A percentile compares a stretch with the other conserved stretches of the same genome.
These are phyloP conservation scores for Lineus longissimus DNA, from an alignment of 1,140 invertebrate genomes.

Conservation along the genomic window DNA sequence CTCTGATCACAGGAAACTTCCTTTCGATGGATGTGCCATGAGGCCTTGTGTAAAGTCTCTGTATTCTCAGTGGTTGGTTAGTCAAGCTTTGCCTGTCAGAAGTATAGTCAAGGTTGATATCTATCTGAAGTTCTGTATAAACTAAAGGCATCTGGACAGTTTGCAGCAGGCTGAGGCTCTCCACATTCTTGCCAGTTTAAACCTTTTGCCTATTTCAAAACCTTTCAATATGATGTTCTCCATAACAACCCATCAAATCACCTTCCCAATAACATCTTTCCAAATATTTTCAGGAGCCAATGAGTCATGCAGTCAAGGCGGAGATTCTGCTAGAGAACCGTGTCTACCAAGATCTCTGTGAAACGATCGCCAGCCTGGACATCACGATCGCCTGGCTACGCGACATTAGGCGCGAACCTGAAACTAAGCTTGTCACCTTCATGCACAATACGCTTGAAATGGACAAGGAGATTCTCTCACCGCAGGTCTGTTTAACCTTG, in stretches of 20 bases:
- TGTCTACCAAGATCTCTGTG: conserved; percentile 26
- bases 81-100: no score
- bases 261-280: neutral
- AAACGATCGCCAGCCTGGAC: conserved; percentile 33
- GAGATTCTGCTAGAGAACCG: conserved; percentile 29
- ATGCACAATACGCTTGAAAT: conserved; percentile 34
- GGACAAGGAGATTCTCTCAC: conserved; percentile 16
- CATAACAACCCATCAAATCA: neutral
- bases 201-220: neutral
- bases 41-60: no score
- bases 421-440: conserved; percentile 22
- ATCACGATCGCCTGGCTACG: conserved; percentile 34
- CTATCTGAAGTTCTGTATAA: no score
- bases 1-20: neutral
- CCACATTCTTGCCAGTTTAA: no score
- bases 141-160: no score
- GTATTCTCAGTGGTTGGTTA: no score
- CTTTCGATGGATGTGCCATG: no score
- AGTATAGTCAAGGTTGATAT: no score
- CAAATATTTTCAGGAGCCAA: conserved; percentile 19
- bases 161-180: no score
- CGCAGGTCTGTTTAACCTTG: neutral
- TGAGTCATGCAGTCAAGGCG: conserved; percentile 21
- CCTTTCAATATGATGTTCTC: neutral
- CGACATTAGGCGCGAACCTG: conserved; percentile 22